These are phyloP conservation scores for Apamea epomidion DNA, from an alignment of 2,888 invertebrate species.

Conservation along the genomic window DNA sequence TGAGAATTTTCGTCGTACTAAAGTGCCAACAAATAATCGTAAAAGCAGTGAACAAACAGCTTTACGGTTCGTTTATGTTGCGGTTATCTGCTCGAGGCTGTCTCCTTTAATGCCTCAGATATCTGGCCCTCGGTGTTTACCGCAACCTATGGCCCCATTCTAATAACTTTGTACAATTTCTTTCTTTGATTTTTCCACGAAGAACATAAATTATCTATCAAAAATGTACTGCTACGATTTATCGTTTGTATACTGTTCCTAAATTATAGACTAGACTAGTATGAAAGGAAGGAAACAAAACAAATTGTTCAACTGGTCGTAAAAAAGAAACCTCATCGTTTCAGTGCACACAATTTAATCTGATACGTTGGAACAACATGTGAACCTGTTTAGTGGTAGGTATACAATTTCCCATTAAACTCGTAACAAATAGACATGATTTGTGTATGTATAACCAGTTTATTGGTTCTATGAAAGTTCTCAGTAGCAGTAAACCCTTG, in stretches of 20 bases:
- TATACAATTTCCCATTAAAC: slow-evolving; percentile 69
- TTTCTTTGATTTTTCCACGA: slow-evolving; percentile 55
- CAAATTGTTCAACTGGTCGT: background rate
- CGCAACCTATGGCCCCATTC: slow-evolving; percentile 69
- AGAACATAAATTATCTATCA: slow-evolving; percentile 47
- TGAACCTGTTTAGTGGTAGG: slow-evolving; percentile 55
- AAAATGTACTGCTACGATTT: slow-evolving; percentile 45
- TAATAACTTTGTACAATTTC: slow-evolving; percentile 64
- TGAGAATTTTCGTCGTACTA: slow-evolving; percentile 64
- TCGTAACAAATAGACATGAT: slow-evolving; percentile 74
- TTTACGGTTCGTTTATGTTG: slow-evolving; percentile 80
- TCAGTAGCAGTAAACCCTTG: slow-evolving; percentile 70
- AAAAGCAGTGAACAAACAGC: slow-evolving; percentile 78
- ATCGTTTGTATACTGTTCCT: slow-evolving; percentile 45
- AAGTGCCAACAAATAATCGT: slow-evolving; percentile 76
- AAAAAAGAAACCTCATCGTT: slow-evolving; percentile 18
- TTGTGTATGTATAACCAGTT: slow-evolving; percentile 75
- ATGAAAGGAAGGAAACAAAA: background rate
- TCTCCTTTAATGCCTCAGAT: slow-evolving; percentile 69
- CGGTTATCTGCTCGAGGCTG: slow-evolving; percentile 73
- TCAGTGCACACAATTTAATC: background rate
- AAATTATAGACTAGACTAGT: slow-evolving; percentile 42
- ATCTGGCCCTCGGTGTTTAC: slow-evolving; percentile 68
- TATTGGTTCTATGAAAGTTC: slow-evolving; percentile 76
- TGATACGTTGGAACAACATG: slow-evolving; percentile 28